Evolutionary conservation across 2,888 invertebrate genomes (phyloP), one percentile per base, ranked within the genome.

Genomic region (Eledone cirrhosa): DNA sequence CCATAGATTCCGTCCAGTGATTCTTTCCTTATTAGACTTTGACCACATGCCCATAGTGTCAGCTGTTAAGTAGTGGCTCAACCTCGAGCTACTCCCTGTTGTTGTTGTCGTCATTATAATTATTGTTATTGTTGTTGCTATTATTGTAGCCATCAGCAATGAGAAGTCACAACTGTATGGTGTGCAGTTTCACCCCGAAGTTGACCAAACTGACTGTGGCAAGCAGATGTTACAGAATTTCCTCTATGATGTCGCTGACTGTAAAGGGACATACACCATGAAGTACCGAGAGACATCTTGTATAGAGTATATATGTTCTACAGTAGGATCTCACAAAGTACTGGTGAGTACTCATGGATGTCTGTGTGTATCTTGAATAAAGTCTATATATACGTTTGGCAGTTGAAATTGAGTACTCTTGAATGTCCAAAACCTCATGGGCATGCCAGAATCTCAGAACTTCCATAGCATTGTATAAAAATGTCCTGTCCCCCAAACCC

Each of bases 141-240:
- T n/a, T 31, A 31, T 19, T 85, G 48, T 85, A 92, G 98, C 95
- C 79, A 95, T 99, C 87, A 95, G 95, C 87, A 96, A 96, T 92
- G 97, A 98, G 89, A 95, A 95, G 89, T 92, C 95, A 91, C 94
- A 95, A 78, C 82, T 91, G 48, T 91, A 89, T 89, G 99, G 99
- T 47, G 95, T 99, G 82, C 99, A 99, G 92, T 99, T 99, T 92
- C 99, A 99, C 91, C 99, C 99, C 0, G 99, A 99, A 93, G 96
- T 99, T 84, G 98, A 99, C 91, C 94, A 99, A 87, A 97, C 98
- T 0, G 93, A 94, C 22, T 95, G 97, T 89, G 98, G 98, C 81
- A 94, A 94, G 91, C 93, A 94, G 88, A 99, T 99, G 94, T 92
- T 99, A 87, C 94, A 94, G 82, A 98, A 98, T 92, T 99, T 99